Conservation (phyloP, 2,797 vertebrate species). For the Pantherophis alleghaniensis region DNA sequence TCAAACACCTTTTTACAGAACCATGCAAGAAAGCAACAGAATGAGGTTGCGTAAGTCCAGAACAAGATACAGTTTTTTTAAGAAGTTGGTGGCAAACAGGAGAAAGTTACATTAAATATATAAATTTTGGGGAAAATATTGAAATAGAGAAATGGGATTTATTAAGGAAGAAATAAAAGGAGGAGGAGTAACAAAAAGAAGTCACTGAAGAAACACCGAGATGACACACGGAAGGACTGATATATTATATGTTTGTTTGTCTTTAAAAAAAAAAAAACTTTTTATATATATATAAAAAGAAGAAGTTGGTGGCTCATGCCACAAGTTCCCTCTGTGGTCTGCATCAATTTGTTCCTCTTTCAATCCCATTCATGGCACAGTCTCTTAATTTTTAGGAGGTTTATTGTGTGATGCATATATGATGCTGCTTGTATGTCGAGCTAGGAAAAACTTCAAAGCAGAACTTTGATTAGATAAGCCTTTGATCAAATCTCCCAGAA, state of each 20-base stretch:
- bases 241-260: too few relatives aligned
- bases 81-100: not conserved
- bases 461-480: not conserved
- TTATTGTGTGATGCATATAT: not conserved
- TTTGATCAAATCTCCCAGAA: not conserved
- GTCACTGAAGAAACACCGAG: too few relatives aligned
- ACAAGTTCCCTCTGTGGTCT: not conserved
- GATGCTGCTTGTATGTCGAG: not conserved
- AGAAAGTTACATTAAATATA: too few relatives aligned
- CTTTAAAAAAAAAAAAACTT: too few relatives aligned
- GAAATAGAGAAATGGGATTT: too few relatives aligned
- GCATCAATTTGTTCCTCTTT: not conserved
- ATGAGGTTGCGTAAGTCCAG: not conserved
- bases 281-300: too few relatives aligned
- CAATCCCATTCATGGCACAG: not conserved
- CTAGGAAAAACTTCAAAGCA: not conserved
- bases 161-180: too few relatives aligned
- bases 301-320: not conserved
- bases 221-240: too few relatives aligned
- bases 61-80: not conserved
- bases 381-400: not conserved
- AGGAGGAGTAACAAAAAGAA: too few relatives aligned
- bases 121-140: too few relatives aligned
- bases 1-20: not conserved
- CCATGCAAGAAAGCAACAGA: not conserved